phyloP scores from a whole-genome alignment of 2,113 vertebrate species.

The Microcebus ravelobensis region DNA sequence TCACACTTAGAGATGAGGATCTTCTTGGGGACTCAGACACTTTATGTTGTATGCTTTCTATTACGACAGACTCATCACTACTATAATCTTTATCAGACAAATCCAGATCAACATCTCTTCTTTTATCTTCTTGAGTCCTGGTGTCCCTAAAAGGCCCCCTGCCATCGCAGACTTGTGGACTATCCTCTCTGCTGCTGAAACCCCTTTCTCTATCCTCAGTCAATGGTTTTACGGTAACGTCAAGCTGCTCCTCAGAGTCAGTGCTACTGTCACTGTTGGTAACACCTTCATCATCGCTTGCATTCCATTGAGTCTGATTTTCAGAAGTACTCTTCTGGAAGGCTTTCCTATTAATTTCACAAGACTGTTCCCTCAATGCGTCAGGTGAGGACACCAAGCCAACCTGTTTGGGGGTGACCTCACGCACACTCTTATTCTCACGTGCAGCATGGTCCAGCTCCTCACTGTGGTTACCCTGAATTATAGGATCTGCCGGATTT shows the following conservation, averaged over 20 bases:
- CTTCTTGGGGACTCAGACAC: conserved; percentile 57
- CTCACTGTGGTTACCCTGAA: conserved; percentile 17
- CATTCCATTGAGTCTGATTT: conserved; percentile 55
- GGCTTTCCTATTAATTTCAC: conserved; percentile 14
- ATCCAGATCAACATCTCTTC: conserved; percentile 78
- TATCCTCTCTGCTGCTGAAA: conserved; percentile 67
- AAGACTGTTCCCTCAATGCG: conserved; percentile 39
- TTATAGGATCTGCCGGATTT: accelerated
- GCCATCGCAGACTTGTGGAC: conserved; percentile 68
- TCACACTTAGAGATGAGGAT: not conserved
- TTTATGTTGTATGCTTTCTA: conserved; percentile 69
- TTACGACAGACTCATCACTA: conserved; percentile 75
- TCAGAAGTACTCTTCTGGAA: conserved; percentile 45
- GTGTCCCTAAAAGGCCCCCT: conserved; percentile 83
- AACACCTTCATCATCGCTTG: conserved; percentile 61
- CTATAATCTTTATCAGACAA: conserved; percentile 79
- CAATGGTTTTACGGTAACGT: conserved; percentile 66
- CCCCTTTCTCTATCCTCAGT: conserved; percentile 13
- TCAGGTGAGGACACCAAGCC: conserved; percentile 15
- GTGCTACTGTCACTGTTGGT: conserved; percentile 61
- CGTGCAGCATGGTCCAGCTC: not conserved
- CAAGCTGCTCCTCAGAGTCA: conserved; percentile 84
- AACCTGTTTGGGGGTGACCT: not conserved
- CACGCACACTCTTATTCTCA: conserved; percentile 35
- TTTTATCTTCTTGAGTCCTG: conserved; percentile 65